Percentiles rank a stretch among this genome's conserved stretches.
Conservation (phyloP, 2,888 invertebrate species). For the Platyscelio sp. region DNA sequence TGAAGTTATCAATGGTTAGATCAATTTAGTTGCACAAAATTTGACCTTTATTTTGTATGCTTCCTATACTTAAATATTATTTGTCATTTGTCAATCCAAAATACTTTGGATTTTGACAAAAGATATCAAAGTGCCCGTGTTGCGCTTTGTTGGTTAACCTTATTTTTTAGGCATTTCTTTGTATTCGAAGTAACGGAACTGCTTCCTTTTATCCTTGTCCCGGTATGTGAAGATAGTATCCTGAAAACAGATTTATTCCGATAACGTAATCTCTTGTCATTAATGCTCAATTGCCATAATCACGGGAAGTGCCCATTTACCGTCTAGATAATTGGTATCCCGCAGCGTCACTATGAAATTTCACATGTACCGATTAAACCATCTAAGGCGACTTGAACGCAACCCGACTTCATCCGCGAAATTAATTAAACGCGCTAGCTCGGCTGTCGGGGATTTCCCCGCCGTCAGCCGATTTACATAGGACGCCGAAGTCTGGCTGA, state of each 20-base stretch:
- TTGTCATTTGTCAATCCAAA: too few species aligned
- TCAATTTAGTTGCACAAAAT: too few species aligned
- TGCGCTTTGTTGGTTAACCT: too few species aligned
- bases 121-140: too few species aligned
- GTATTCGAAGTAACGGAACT: too few species aligned
- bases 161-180: too few species aligned
- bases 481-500: constrained; percentile 35
- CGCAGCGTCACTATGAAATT: constrained; percentile 61
- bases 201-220: too few species aligned
- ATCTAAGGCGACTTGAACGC: constrained; percentile 52
- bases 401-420: constrained; percentile 51
- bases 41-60: too few species aligned
- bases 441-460: constrained; percentile 46
- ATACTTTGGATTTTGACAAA: too few species aligned
- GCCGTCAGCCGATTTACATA: constrained; percentile 43
- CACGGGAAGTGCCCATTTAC: constrained; percentile 47
- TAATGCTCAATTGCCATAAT: constrained; percentile 56
- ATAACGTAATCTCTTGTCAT: constrained; percentile 42
- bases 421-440: constrained; percentile 59
- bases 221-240: too few species aligned
- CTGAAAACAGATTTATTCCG: constrained; percentile 16
- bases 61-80: too few species aligned
- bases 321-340: constrained; percentile 60
- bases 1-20: too few species aligned
- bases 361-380: constrained; percentile 59